Percentiles rank a stretch among this genome's conserved stretches.
These are phyloP conservation scores for Imbricaverruca yamaguchii DNA, from an alignment of 2,888 invertebrate genomes.

Conservation along the genomic window DNA sequence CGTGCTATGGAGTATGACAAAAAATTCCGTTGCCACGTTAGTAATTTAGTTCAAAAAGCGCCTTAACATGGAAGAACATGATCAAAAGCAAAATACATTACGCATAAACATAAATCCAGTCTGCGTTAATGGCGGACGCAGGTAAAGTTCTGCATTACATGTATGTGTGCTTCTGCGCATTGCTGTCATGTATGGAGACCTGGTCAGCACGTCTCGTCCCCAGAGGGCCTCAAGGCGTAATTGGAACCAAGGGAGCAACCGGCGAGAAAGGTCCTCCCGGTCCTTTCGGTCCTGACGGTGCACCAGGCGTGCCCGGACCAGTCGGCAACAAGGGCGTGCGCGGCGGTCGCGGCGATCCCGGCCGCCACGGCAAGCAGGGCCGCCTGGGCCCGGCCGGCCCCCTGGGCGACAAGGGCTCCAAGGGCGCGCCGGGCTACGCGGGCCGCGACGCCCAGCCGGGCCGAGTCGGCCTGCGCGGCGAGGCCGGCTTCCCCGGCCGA, in stretches of 20 bases:
- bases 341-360: slow-evolving; percentile 32
- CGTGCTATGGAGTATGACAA: too few species aligned
- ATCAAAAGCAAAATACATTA: too few species aligned
- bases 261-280: slow-evolving; percentile 30
- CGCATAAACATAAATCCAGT: too few species aligned
- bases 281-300: slow-evolving; percentile 22
- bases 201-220: not conserved
- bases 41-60: too few species aligned
- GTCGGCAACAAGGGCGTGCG: slow-evolving; percentile 35
- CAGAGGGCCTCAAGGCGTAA: slow-evolving; percentile 1
- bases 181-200: too few species aligned
- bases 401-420: slow-evolving; percentile 32
- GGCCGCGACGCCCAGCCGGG: slow-evolving; percentile 32
- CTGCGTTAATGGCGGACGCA: too few species aligned
- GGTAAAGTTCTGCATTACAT: too few species aligned
- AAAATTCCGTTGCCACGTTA: too few species aligned
- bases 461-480: slow-evolving; percentile 28
- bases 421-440: slow-evolving; percentile 33
- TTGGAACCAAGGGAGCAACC: slow-evolving; percentile 29
- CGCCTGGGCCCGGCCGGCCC: slow-evolving; percentile 30
- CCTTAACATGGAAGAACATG: too few species aligned
- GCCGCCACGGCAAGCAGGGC: slow-evolving; percentile 33
- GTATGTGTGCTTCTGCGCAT: too few species aligned
- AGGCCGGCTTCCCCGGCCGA: slow-evolving; percentile 29
- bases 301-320: slow-evolving; percentile 26